These are phyloP conservation scores for Mythimna ferrago DNA, from an alignment of 2,888 invertebrate species.

Conservation along the genomic window DNA sequence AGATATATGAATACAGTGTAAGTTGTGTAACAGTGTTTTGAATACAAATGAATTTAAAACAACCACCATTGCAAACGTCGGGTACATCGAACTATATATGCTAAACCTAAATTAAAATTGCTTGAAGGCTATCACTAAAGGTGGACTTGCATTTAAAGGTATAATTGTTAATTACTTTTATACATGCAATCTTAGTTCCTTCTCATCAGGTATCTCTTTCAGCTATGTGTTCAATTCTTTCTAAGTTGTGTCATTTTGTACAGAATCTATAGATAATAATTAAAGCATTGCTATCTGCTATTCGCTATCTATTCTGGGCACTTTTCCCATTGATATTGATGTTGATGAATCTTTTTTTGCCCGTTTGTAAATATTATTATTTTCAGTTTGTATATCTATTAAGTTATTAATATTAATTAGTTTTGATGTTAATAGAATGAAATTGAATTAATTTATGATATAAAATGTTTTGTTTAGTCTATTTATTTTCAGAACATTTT, in stretches of 20 bases:
- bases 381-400: too few species aligned
- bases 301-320: too few species aligned
- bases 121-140: constrained; percentile 31
- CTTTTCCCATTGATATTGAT: too few species aligned
- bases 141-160: background rate
- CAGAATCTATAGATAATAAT: background rate
- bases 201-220: background rate
- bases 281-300: too few species aligned
- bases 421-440: too few species aligned
- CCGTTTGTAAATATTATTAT: too few species aligned
- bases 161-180: constrained; percentile 10
- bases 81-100: constrained; percentile 34
- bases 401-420: too few species aligned
- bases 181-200: background rate
- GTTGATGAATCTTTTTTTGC: too few species aligned
- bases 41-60: constrained; percentile 61
- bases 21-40: constrained; percentile 45
- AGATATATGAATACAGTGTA: constrained; percentile 33
- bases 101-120: constrained; percentile 45
- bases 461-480: too few species aligned
- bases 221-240: background rate
- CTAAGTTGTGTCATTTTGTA: background rate
- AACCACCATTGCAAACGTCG: constrained; percentile 21
- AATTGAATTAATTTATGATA: too few species aligned
- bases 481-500: background rate